Evolutionary conservation across 2,888 invertebrate species (phyloP).

Genomic region (Zaprionus bogoriensis): DNA sequence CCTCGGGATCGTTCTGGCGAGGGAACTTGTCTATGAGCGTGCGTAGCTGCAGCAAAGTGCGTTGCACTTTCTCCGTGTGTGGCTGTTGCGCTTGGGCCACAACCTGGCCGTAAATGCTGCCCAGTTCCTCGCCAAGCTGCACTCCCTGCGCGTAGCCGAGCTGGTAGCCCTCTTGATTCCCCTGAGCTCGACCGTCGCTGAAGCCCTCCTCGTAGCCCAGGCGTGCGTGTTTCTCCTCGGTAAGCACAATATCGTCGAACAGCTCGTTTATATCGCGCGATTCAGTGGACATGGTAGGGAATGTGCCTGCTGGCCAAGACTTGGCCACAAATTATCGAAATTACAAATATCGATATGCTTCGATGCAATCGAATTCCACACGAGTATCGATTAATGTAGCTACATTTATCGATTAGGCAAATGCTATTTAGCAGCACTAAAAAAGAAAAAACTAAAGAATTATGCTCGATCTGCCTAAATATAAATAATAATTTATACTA

Average conservation of each 20-base stretch:
- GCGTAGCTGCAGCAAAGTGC: conserved; percentile 85
- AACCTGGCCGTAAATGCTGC: conserved; percentile 87
- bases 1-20: conserved; percentile 85
- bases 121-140: conserved; percentile 90
- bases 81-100: conserved; percentile 84
- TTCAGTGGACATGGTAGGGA: conserved; percentile 43
- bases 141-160: conserved; percentile 90
- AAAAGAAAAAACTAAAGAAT: background rate
- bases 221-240: conserved; percentile 87
- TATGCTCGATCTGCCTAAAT: conserved; percentile 44
- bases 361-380: background rate
- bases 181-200: conserved; percentile 85
- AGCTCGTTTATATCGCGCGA: conserved; percentile 88
- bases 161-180: conserved; percentile 85
- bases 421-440: conserved; percentile 13
- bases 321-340: conserved; percentile 13
- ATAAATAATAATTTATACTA: conserved; percentile 42
- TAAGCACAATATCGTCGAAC: conserved; percentile 88
- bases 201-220: conserved; percentile 88
- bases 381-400: background rate
- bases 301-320: background rate
- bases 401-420: background rate
- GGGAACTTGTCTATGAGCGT: conserved; percentile 87
- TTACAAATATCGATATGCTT: conserved; percentile 9
- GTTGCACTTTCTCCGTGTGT: conserved; percentile 84